Evolutionary conservation across 2,888 invertebrate genomes (phyloP), one percentile per base, ranked within the genome.

Genomic region (Mesoligia furuncula): DNA sequence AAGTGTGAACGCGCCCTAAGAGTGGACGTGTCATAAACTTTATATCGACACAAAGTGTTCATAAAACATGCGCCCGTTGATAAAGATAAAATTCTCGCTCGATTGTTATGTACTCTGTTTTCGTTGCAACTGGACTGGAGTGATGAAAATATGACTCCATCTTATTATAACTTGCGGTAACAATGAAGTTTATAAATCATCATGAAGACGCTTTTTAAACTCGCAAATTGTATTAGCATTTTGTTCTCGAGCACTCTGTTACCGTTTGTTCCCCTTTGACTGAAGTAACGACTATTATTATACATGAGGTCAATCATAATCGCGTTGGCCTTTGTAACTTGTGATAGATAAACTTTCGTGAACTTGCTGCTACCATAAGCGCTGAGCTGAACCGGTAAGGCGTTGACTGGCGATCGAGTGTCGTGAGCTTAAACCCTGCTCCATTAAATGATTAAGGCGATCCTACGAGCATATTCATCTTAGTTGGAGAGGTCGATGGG

Each of bases 1-100:
- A 24, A 13, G 36, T 64, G 64, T 39, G 64, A 7, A 4, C 64
- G 24, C 1, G 24, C 64, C 64, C 13, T 64, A 39, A 91, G 89
- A 86, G 85, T 87, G 82, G 87, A 80, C 90, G 80, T 90, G 90
- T 92, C 92, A 92, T 94, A 94, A 94, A 94, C 88, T 88, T 85
- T 82, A 87, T 87, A 90, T 92, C 86, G 92, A 90, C 90, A 85
- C 80, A 83, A 85, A 85, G 81, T 88, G 79, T 77, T 82, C 80
- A 89, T 91, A 89, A 90, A 90, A 87, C 88, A 88, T 85, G 75
- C 74, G 65, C 66, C 20, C 27, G 68, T 68, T 77, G 81, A 81
- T 84, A 80, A 82, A 65, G 72, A 77, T 81, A 80, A 83, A 69
- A 85, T 71, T 79, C 31, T 69, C 57, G 8, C n/a, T 83, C 75